These are phyloP conservation scores for Drosophila borborema DNA, from an alignment of 2,888 invertebrate species.

Conservation along the genomic window DNA sequence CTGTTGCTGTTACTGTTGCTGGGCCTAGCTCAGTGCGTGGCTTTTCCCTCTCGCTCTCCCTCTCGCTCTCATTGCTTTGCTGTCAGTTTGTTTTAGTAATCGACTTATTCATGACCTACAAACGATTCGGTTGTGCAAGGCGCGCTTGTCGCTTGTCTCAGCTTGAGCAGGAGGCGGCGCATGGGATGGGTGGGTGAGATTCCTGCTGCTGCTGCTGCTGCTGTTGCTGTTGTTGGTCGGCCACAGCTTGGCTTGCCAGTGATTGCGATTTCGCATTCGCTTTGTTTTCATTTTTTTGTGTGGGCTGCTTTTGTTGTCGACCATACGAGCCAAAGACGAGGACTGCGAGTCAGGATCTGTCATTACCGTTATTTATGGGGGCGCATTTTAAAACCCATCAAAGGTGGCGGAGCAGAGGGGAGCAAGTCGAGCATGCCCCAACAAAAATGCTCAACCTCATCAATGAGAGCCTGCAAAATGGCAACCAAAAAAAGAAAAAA, in stretches of 20 bases:
- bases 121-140: slow-evolving; percentile 60
- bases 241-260: slow-evolving; percentile 48
- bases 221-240: slow-evolving; percentile 6
- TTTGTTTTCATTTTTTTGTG: slow-evolving; percentile 31
- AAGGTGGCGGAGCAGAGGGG: slow-evolving; percentile 26
- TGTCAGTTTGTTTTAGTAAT: slow-evolving; percentile 68
- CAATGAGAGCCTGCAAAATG: slow-evolving; percentile 40
- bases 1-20: neutral
- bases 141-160: neutral
- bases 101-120: slow-evolving; percentile 80
- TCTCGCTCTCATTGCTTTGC: neutral
- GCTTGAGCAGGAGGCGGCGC: too few relatives aligned
- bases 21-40: slow-evolving; percentile 6
- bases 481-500: slow-evolving; percentile 13
- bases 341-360: slow-evolving; percentile 55
- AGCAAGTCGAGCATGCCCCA: neutral
- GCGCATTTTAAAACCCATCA: slow-evolving; percentile 63
- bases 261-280: slow-evolving; percentile 55
- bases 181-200: neutral
- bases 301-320: neutral
- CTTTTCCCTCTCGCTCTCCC: neutral
- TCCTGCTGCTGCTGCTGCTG: neutral
- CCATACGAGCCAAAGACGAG: slow-evolving; percentile 30
- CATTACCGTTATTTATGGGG: slow-evolving; percentile 66
- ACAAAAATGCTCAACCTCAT: slow-evolving; percentile 51